Conservation (phyloP, 1,140 invertebrate species). For the Ceratina calcarata region DNA sequence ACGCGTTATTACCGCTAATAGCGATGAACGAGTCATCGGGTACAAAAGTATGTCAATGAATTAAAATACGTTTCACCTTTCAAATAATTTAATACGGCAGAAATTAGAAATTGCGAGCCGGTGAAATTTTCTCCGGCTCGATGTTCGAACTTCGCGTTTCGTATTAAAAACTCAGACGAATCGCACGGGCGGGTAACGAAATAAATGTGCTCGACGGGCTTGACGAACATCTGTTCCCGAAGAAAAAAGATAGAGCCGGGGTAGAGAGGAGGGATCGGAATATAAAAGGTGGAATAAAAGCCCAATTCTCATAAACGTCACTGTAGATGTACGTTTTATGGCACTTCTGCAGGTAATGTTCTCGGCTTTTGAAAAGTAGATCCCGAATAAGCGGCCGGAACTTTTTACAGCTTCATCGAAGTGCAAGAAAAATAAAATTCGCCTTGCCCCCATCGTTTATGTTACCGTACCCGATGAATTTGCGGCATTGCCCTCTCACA, state of each 20-base stretch:
- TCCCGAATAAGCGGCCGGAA: conserved; percentile 12
- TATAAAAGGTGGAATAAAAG: conserved; percentile 45
- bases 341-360: conserved; percentile 35
- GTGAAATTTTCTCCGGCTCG: neutral
- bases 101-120: too few species aligned
- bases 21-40: neutral
- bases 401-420: conserved; percentile 44
- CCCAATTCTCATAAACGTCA: conserved; percentile 49
- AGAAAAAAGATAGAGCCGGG: neutral
- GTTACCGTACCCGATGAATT: conserved; percentile 1
- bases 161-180: neutral
- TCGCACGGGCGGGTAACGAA: neutral
- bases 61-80: neutral
- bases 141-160: conserved; percentile 2
- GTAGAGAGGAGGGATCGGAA: neutral
- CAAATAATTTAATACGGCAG: too few species aligned
- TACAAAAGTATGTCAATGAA: neutral
- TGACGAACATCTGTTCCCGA: conserved; percentile 32
- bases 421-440: conserved; percentile 49
- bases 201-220: conserved; percentile 8
- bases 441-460: neutral
- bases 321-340: conserved; percentile 45
- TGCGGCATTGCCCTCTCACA: neutral
- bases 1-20: too few species aligned
- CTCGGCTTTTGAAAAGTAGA: conserved; percentile 42